Evolutionary conservation across 2,888 invertebrate species (phyloP).

Genomic region (Dilophus febrilis): DNA sequence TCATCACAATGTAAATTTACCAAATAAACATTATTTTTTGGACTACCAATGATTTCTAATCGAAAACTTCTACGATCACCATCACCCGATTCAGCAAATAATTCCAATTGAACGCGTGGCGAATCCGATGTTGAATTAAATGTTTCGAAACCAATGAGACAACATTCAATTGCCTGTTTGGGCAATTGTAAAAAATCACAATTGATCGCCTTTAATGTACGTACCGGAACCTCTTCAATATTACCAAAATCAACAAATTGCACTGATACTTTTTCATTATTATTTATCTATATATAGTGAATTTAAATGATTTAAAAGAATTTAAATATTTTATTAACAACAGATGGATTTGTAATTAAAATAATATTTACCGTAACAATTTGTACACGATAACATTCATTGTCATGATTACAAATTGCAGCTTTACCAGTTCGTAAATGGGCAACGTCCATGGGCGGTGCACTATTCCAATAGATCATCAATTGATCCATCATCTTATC

Average conservation of each 20-base stretch:
- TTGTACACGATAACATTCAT: constrained; percentile 81
- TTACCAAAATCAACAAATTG: constrained; percentile 93
- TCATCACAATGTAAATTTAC: constrained; percentile 43
- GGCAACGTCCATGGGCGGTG: constrained; percentile 29
- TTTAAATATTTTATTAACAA: no score
- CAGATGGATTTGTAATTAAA: constrained; percentile 23
- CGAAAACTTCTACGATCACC: constrained; percentile 33
- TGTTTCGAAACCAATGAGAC: constrained; percentile 42
- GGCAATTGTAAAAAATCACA: constrained; percentile 45
- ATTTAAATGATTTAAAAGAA: no score
- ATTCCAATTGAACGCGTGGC: constrained; percentile 38
- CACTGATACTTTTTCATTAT: constrained; percentile 38
- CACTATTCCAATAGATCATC: constrained; percentile 38
- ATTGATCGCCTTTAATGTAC: constrained; percentile 44
- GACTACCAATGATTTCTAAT: constrained; percentile 38
- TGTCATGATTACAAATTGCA: constrained; percentile 63
- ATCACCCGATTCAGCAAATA: constrained; percentile 42
- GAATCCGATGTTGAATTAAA: constrained; percentile 20
- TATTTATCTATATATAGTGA: no score
- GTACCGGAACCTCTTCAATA: constrained; percentile 53
- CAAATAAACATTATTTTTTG: constrained; percentile 36
- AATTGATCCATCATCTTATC: constrained; percentile 51
- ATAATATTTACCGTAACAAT: constrained; percentile 40
- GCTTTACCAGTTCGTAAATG: constrained; percentile 44
- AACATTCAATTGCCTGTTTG: constrained; percentile 62